Evolutionary conservation across 2,113 vertebrate species (phyloP), one percentile per base, ranked within the genome.

Genomic region (Corvus moneduloides): DNA sequence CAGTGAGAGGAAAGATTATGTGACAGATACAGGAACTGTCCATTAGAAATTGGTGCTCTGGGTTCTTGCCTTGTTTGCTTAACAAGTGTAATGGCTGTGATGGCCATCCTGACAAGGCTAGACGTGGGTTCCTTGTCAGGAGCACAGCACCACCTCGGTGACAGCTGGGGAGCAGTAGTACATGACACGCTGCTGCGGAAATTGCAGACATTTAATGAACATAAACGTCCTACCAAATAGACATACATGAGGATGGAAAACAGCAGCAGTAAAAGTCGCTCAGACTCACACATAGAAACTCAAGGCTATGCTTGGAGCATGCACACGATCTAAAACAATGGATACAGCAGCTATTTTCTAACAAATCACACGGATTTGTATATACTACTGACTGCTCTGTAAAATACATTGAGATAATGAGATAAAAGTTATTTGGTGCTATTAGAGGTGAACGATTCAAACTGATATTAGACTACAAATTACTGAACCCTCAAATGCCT

Each of bases 191-290:
- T 56, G 49, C 49, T 46, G 44, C 35, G 56, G 44, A 77, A 95
- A 95, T 3, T 27, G 76, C 39, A 87, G 81, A 61, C 61, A 21
- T 84, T 89, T 96, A 95, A 96, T 84, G 90, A 94, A 87, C 83
- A 68, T 62, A 90, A 96, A 93, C 1, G 0, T 72, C 80, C 93
- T 84, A 52, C 72, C 85, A 84, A 81, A 93, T 3, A 92, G 92
- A 78, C 72, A 33, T 2, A 16, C 56, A 64, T 0, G 3, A 81
- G 76, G 76, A 86, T 66, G 52, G 90, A 71, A 93, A 94, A 39
- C 22, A 74, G 88, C 46, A 72, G 79, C 35, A 83, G 56, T 71
- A 72, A 84, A 91, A 92, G 68, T 86, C 84, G 6, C 79, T 94
- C 79, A 44, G 58, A 88, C 39, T 77, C 3, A 1, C 61, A 44